phyloP scores from a whole-genome alignment of 2,797 vertebrate species.

The Poeciliopsis paucimaculata region DNA sequence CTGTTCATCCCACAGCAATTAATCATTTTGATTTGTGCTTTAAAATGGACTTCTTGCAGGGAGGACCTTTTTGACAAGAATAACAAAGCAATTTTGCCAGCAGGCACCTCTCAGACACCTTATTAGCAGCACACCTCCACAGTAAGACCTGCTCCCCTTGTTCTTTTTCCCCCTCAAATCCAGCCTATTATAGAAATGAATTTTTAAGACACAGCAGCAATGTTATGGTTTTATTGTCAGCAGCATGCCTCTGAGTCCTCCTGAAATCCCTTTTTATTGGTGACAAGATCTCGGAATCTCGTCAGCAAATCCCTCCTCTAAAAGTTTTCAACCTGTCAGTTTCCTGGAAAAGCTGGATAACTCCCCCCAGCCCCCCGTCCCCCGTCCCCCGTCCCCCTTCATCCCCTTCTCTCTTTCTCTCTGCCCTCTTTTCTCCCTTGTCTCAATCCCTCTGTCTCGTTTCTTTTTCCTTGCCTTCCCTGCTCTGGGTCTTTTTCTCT shows the following conservation, averaged over 20 bases:
- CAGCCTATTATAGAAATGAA: constrained; percentile 73
- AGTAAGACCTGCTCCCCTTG: constrained; percentile 77
- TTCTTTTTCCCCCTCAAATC: neutral
- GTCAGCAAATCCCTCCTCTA: constrained; percentile 76
- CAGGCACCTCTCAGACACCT: constrained; percentile 92
- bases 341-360: constrained; percentile 78
- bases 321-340: constrained; percentile 83
- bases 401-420: constrained; percentile 64
- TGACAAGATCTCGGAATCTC: constrained; percentile 80
- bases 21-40: constrained; percentile 99
- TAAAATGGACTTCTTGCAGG: constrained; percentile 93
- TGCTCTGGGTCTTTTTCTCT: constrained; percentile 51
- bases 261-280: constrained; percentile 77
- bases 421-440: constrained; percentile 62
- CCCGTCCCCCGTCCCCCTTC: constrained; percentile 48
- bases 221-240: constrained; percentile 68
- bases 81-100: constrained; percentile 99
- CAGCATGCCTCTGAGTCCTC: constrained; percentile 71
- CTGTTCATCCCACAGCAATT: constrained; percentile 96
- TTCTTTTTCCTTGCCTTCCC: constrained; percentile 67
- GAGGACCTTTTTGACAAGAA: constrained; percentile 91
- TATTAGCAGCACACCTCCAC: constrained; percentile 90
- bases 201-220: constrained; percentile 78
- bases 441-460: constrained; percentile 67
- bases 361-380: constrained; percentile 57